Evolutionary conservation across 2,113 vertebrate genomes (phyloP), one percentile per base, ranked within the genome.

Genomic region (Polyodon spathula): DNA sequence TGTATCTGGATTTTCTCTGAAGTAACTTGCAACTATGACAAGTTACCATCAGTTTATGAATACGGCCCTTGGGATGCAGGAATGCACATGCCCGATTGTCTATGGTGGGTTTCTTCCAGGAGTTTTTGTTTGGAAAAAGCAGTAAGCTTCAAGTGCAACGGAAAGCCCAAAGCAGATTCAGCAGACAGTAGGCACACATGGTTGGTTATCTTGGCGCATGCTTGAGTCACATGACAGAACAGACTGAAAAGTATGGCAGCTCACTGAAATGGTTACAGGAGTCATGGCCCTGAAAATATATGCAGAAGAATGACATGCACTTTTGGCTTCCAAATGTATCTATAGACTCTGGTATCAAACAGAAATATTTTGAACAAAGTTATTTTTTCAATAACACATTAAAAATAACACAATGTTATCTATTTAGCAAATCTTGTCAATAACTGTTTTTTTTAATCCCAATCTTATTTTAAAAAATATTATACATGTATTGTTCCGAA

Each of bases 241-340:
- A 88, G 78, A 93, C 89, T 83, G 77, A 89, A 87, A 89, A 93
- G 82, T 89, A 92, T 93, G 93, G 91, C 93, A 97, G 95, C 92
- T 97, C 93, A 98, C 84, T 93, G 92, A 93, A 83, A 89, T 86
- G 88, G 83, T 82, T 74, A 86, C 84, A 86, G 82, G 89, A 89
- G 81, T 76, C 80, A 87, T 87, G 83, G 76, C 81, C 84, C 84
- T 86, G 68, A 64, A 57, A 65, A 52, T 27, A 59, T 59, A 54
- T 4, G 51, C 42, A 51, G 42, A 44, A 50, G 64, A 15, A 37
- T 60, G 37, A 40, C 53, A 44, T 50, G 39, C 41, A 56, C 12
- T 37, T 56, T 27, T 37, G 11, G 16, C 40, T 12, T 40, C 6
- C 7, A 58, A 27, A 27, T 27, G 27, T 58, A 6, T 40, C 6